These are phyloP conservation scores for Lagria hirta DNA, from an alignment of 2,888 invertebrate genomes.

Conservation along the genomic window DNA sequence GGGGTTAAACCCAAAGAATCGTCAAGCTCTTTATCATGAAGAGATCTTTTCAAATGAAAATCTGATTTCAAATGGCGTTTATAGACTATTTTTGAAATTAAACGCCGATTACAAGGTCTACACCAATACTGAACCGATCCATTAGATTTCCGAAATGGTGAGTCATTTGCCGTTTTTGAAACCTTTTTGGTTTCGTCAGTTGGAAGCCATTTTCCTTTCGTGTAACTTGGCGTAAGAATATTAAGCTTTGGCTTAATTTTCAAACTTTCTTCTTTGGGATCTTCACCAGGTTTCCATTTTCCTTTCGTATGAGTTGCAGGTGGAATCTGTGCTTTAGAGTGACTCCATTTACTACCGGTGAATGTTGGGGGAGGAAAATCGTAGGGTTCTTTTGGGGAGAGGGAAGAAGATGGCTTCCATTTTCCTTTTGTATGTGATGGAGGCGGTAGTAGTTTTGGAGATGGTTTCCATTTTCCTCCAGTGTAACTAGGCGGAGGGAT, in stretches of 20 bases:
- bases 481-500: conserved; percentile 60
- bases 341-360: conserved; percentile 65
- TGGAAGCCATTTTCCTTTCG: conserved; percentile 80
- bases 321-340: conserved; percentile 34
- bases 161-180: conserved; percentile 35
- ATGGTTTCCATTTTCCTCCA: conserved; percentile 64
- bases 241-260: conserved; percentile 60
- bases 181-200: conserved; percentile 19
- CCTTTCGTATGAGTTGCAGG: conserved; percentile 59
- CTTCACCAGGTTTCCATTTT: conserved; percentile 58
- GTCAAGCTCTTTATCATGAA: conserved; percentile 70
- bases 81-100: conserved; percentile 73
- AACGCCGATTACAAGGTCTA: conserved; percentile 73
- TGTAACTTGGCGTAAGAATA: conserved; percentile 68
- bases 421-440: conserved; percentile 62
- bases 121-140: conserved; percentile 72
- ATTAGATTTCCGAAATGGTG: conserved; percentile 49
- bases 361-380: conserved; percentile 29
- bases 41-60: conserved; percentile 67
- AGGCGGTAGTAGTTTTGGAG: conserved; percentile 28
- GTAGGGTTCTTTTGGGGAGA: conserved; percentile 18
- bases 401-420: conserved; percentile 58
- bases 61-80: conserved; percentile 76
- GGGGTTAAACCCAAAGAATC: conserved; percentile 37
- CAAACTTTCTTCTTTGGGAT: conserved; percentile 55